These are phyloP conservation scores for Brachypalpus laphriformis DNA, from an alignment of 2,888 invertebrate species.

Conservation along the genomic window DNA sequence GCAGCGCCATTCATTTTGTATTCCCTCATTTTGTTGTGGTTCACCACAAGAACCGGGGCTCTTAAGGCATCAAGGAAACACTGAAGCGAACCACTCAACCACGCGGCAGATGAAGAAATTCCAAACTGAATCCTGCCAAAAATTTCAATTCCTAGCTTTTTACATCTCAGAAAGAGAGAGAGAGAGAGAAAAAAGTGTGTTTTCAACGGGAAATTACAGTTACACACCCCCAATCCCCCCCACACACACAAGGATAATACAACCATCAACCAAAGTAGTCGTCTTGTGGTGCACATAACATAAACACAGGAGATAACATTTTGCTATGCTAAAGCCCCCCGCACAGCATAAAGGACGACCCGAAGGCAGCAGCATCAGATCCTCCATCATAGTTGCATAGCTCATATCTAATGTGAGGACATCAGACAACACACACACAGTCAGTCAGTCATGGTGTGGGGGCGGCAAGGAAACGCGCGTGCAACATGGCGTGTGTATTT, in stretches of 20 bases:
- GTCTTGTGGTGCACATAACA: conserved; percentile 54
- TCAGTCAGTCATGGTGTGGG: neutral
- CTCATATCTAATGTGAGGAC: conserved; percentile 43
- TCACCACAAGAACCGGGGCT: conserved; percentile 37
- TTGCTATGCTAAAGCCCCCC: conserved; percentile 32
- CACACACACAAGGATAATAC: conserved; percentile 35
- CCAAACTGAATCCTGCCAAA: conserved; percentile 37
- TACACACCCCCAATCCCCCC: too few species aligned
- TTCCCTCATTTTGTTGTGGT: conserved; percentile 54
- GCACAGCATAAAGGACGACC: conserved; percentile 14
- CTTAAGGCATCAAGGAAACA: conserved; percentile 2
- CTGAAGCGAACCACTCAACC: conserved; percentile 30
- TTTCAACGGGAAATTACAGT: conserved; percentile 53
- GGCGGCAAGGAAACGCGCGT: conserved; percentile 21
- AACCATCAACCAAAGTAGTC: conserved; percentile 55
- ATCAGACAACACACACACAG: conserved; percentile 20
- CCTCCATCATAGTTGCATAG: conserved; percentile 27
- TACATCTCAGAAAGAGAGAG: conserved; percentile 4
- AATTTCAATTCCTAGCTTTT: conserved; percentile 63
- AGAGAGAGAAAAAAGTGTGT: conserved; percentile 3
- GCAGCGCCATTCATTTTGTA: conserved; percentile 31
- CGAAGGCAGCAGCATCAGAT: conserved; percentile 6
- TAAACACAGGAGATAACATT: conserved; percentile 69
- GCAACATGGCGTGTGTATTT: conserved; percentile 56
- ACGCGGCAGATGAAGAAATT: conserved; percentile 35